These are phyloP conservation scores for Drosophila subquinaria DNA, from an alignment of 2,888 invertebrate genomes.

Conservation along the genomic window DNA sequence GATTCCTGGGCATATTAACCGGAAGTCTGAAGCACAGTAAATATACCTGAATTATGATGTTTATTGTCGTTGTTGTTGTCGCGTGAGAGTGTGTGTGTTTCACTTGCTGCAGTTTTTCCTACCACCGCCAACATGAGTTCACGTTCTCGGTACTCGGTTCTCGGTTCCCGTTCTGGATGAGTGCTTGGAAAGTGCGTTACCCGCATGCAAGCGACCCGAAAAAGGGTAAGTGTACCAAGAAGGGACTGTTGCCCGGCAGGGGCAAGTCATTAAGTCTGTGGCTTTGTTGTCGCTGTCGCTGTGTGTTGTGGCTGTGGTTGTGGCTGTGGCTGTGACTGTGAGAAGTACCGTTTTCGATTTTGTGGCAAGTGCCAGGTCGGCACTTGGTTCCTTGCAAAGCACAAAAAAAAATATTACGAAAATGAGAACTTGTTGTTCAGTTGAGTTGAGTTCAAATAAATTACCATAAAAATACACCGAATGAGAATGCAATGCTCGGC, in stretches of 20 bases:
- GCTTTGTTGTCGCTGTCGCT: conserved; percentile 49
- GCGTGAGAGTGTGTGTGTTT: conserved; percentile 11
- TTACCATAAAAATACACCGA: conserved; percentile 75
- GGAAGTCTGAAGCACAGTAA: conserved; percentile 72
- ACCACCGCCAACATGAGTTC: conserved; percentile 29
- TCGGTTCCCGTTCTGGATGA: conserved; percentile 67
- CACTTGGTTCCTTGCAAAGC: conserved; percentile 22
- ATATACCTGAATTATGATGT: conserved; percentile 76
- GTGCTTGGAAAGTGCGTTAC: conserved; percentile 70
- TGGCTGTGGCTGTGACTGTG: conserved; percentile 29
- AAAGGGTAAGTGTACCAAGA: conserved; percentile 38
- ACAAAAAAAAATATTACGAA: conserved; percentile 3
- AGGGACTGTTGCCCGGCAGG: conserved; percentile 30
- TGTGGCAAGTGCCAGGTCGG: conserved; percentile 54
- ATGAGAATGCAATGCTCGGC: conserved; percentile 62
- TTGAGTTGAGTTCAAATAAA: conserved; percentile 65
- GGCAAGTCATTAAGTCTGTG: conserved; percentile 65
- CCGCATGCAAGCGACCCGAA: conserved; percentile 48
- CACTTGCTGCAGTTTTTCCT: conserved; percentile 35
- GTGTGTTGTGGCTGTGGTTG: conserved; percentile 35
- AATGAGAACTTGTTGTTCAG: conserved; percentile 32
- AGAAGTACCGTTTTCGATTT: conserved; percentile 65
- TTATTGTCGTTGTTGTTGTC: conserved; percentile 27
- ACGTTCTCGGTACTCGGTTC: conserved; percentile 42
- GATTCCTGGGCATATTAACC: conserved; percentile 59